phyloP scores from a whole-genome alignment of 2,797 vertebrate species.

The Halcyon smyrnensis region DNA sequence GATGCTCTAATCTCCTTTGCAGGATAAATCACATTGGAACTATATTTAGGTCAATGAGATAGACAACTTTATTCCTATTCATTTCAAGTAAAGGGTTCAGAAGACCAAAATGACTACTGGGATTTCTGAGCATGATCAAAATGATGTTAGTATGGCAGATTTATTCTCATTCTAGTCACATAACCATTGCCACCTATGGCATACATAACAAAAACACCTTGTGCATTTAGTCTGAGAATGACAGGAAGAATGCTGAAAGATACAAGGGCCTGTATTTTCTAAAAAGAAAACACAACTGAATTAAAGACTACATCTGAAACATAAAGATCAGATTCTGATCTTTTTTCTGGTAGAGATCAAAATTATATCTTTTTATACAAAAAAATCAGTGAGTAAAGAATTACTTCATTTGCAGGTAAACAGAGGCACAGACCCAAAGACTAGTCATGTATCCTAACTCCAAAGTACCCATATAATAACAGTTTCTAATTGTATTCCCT shows the following conservation, averaged over 20 bases:
- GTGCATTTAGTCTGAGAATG: neutral
- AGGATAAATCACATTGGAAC: neutral
- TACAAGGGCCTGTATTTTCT: neutral
- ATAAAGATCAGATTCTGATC: neutral
- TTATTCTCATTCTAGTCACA: neutral
- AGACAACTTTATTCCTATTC: neutral
- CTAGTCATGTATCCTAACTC: neutral
- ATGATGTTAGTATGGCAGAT: neutral
- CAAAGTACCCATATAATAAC: neutral
- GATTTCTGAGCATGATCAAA: neutral
- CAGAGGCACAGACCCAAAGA: neutral
- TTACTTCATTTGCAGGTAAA: neutral
- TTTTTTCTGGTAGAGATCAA: neutral
- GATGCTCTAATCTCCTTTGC: neutral
- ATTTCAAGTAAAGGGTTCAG: neutral
- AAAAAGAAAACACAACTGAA: neutral
- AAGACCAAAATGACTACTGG: neutral
- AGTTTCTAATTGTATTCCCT: neutral
- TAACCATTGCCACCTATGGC: neutral
- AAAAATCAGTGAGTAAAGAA: neutral
- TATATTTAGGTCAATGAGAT: neutral
- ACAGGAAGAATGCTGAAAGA: neutral
- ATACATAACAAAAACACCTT: fast-evolving
- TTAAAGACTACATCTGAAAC: neutral
- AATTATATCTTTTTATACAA: neutral